Evolutionary conservation across 2,113 vertebrate species (phyloP).

Genomic region (Ptychochromis oligacanthus): DNA sequence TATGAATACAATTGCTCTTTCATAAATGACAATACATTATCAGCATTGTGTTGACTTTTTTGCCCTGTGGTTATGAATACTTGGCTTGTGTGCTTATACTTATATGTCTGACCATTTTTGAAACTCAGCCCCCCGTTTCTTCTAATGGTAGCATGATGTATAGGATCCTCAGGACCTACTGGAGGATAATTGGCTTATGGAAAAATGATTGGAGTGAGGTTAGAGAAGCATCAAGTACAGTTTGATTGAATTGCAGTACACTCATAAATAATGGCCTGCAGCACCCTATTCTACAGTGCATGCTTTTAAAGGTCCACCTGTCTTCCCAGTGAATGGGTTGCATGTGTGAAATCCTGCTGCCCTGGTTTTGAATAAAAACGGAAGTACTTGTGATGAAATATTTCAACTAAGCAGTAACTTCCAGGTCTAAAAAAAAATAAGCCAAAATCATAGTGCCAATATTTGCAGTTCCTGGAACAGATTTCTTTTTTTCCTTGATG

Average conservation of each 20-base stretch:
- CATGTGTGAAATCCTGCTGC: not conserved
- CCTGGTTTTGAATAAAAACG: not conserved
- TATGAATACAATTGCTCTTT: not conserved
- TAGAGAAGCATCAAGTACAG: conserved; percentile 59
- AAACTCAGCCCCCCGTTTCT: not conserved
- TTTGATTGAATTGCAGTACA: conserved; percentile 70
- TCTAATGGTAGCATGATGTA: conserved; percentile 41
- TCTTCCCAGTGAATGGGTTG: conserved; percentile 18
- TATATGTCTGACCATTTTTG: not conserved
- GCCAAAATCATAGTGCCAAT: not conserved
- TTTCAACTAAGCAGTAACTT: too few relatives aligned
- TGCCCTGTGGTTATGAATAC: not conserved
- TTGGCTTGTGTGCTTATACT: not conserved
- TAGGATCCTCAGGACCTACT: conserved; percentile 38
- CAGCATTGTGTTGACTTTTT: accelerated
- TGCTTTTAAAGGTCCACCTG: conserved; percentile 46
- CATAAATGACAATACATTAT: not conserved
- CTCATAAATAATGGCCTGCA: conserved; percentile 32
- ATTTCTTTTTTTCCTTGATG: not conserved
- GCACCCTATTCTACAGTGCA: conserved; percentile 29
- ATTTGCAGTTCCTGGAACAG: not conserved
- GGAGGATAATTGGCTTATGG: conserved; percentile 58
- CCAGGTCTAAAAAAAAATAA: too few relatives aligned
- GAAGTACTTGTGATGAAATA: not conserved
- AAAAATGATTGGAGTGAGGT: conserved; percentile 58